Percentiles rank a stretch among this genome's conserved stretches.
phyloP scores from a whole-genome alignment of 2,113 vertebrate genomes.

The Malurus melanocephalus region DNA sequence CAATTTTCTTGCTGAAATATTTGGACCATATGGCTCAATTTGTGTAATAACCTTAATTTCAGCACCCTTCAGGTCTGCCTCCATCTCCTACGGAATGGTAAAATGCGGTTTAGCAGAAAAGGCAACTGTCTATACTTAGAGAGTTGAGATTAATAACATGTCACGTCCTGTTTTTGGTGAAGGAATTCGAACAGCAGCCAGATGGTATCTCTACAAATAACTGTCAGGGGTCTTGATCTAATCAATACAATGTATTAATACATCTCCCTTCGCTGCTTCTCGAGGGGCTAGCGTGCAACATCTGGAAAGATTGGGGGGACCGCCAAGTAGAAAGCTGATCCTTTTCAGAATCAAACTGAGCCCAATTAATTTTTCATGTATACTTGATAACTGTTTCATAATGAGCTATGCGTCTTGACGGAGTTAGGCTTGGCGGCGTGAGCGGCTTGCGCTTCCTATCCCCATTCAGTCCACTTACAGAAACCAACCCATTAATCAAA shows the following conservation, averaged over 20 bases:
- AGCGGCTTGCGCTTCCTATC: constrained; percentile 87
- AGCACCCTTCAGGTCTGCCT: constrained; percentile 98
- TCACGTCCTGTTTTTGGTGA: constrained; percentile 99
- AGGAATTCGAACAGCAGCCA: constrained; percentile 97
- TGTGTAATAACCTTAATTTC: constrained; percentile 99
- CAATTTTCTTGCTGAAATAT: constrained; percentile 99
- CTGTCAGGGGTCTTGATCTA: constrained; percentile 99
- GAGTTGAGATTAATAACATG: constrained; percentile 99
- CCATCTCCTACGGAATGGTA: constrained; percentile 82
- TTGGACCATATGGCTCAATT: constrained; percentile 99
- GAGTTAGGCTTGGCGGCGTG: constrained; percentile 83
- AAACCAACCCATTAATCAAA: constrained; percentile 99
- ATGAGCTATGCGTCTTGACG: constrained; percentile 85
- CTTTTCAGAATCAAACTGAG: constrained; percentile 87
- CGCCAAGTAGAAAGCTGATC: constrained; percentile 78
- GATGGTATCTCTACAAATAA: constrained; percentile 99
- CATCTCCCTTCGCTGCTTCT: constrained; percentile 90
- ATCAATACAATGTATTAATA: constrained; percentile 99
- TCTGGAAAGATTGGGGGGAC: constrained; percentile 90
- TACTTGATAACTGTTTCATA: constrained; percentile 91
- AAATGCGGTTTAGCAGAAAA: constrained; percentile 85
- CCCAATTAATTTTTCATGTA: constrained; percentile 89
- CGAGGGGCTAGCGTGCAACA: constrained; percentile 89
- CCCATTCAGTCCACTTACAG: constrained; percentile 97
- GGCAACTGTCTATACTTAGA: constrained; percentile 87